Evolutionary conservation across 1,140 invertebrate species (phyloP), one percentile per base, ranked within the genome.

Genomic region (Nomia melanderi): DNA sequence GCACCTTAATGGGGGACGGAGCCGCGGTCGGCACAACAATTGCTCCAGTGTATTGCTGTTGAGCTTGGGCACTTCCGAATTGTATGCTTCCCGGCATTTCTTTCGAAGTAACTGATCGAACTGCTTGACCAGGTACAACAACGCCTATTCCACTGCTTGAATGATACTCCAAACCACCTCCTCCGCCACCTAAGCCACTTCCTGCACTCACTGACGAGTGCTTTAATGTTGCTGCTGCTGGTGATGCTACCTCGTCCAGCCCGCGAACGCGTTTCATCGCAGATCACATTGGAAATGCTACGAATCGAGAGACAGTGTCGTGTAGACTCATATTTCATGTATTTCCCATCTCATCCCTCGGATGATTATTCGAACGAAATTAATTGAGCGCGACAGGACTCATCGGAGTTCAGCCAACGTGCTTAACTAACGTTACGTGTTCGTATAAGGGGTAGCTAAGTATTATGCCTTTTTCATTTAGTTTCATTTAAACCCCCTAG

Each of bases 211-310:
- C 85, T 47, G 89, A 88, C 57, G 88, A 89, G 79, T 91, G 88
- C 86, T 91, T 91, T 77, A 93, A 82, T 90, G 91, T 89, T 89
- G 89, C 88, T 81, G 87, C 92, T 92, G 91, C 92, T 93, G 91
- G 90, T 89, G 89, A 93, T 91, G 89, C 86, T 90, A 93, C 90
- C 82, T 94, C 93, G 88, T 94, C 94, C 90, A 94, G 93, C 90
- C 92, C 92, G 71, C 93, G 93, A 92, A 93, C 89, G 83, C 94
- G 94, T 94, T 94, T 94, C 94, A 94, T 94, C 91, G 93, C 93
- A 94, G 94, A 93, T 94, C 90, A 94, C 93, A 94, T 94, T 91
- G 92, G 91, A 91, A 90, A 91, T 88, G 87, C 93, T 93, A 79
- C 8, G 88, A 87, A 64, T 69, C 9, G 23, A 77, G 14, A 77